Evolutionary conservation across 1,140 invertebrate species (phyloP).

Genomic region (Halyomorpha halys): DNA sequence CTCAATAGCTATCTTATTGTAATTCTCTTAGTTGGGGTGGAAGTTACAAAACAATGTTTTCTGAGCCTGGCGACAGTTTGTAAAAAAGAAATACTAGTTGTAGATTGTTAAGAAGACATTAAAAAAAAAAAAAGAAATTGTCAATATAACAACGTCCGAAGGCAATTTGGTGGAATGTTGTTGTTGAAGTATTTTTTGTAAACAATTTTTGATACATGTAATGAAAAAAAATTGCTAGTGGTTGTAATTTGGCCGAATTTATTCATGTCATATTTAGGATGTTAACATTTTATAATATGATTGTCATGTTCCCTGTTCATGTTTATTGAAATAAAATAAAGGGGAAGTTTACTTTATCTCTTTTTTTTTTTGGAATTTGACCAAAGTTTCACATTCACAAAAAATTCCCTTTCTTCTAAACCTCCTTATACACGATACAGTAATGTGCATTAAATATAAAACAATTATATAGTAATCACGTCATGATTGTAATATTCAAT

Average conservation of each 20-base stretch:
- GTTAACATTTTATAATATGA: constrained; percentile 10
- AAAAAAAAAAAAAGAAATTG: no score
- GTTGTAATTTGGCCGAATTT: constrained; percentile 17
- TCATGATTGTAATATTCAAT: no score
- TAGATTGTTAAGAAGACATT: not conserved
- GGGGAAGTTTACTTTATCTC: no score
- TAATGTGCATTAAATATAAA: no score
- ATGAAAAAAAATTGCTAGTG: not conserved
- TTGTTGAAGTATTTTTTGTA: constrained; percentile 13
- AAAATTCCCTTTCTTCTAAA: no score
- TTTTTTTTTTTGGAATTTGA: no score
- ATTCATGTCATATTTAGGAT: constrained; percentile 7
- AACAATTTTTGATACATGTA: constrained; percentile 12
- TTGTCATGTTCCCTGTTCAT: constrained; percentile 11
- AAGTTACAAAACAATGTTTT: no score
- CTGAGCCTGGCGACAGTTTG: not conserved
- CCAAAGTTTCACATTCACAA: no score
- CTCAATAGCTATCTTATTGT: not conserved
- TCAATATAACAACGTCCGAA: constrained; percentile 1
- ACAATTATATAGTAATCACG: no score
- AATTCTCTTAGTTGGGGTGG: not conserved
- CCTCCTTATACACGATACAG: no score
- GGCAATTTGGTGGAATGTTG: constrained; percentile 6
- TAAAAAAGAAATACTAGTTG: not conserved
- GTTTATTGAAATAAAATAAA: no score